Base-by-base conservation (phyloP, 2,888 invertebrate species). In the Diarsia dahlii region DNA sequence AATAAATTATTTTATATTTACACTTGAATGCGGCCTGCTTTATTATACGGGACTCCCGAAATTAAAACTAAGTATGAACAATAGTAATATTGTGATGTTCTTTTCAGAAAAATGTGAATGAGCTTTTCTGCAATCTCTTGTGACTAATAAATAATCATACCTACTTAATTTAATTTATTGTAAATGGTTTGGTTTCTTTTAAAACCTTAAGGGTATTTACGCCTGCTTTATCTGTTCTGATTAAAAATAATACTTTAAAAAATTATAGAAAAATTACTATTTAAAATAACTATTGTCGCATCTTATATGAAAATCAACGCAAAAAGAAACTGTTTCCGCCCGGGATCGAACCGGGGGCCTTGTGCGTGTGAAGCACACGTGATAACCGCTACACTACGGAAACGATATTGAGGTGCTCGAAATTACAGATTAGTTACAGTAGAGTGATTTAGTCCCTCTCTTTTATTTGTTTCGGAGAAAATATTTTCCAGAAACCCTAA, bases 281-380 rank as follows among this genome's bases (percentile, higher is more conserved):
- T 5, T n/a, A 54, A 0, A 45, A n/a, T 3, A 2, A 64, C 39
- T 39, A 39, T 45, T 10, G 5, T 64, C 18, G 18, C 5, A 10
- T 6, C 12, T 48, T 48, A 0, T 28, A 20, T 8, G 20, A 18
- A 64, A 34, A n/a, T 9, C 9, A 18, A 4, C 13, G 5, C n/a
- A 13, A 2, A 76, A 75, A 78, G 0, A 6, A 1, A 39, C 52
- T 97, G 97, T 97, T 97, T 97, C 97, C 97, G 97, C 97, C 97
- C 97, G 97, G 97, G 97, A 97, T 97, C 97, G 97, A 97, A 97
- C 97, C 97, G 97, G 97, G 97, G 97, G 94, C 97, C 97, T 97
- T 97, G 97, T 97, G 97, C 97, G 97, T 97, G 97, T 97, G 97
- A 97, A 97, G 97, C 97, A 97, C 97, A 97, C 97, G 97, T 97